Base-by-base conservation (phyloP, 2,888 invertebrate species). In the Rhodophaea formosa region DNA sequence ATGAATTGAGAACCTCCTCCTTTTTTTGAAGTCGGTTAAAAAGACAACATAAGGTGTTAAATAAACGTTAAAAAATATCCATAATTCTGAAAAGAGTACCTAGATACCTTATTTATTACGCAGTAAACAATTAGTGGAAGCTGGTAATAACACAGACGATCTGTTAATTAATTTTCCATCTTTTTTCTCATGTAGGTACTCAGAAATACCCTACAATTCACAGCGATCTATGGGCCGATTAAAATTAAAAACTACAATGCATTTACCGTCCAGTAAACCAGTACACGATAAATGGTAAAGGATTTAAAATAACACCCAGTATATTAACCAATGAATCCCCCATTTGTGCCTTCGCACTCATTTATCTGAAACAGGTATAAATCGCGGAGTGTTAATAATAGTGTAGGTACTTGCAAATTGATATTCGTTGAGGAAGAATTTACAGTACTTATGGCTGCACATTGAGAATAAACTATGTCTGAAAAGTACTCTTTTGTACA, bases 161-260 rank as follows among this genome's bases (percentile, higher is more conserved):
- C n/a, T n/a, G n/a, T n/a, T n/a, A n/a, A n/a, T n/a, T n/a, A n/a
- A 23, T 23, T 2, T 23, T 23, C 5, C 23, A 23, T 5, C 2
- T 5, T 23, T 23, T 23, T 23, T 23, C 23, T 23, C 5, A 3
- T 39, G n/a, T n/a, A n/a, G n/a, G n/a, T 10, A 3, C 39, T 39
- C 39, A 39, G 12, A 51, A 17, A 51, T 7, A 30, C 32, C 47
- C 49, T 51, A 8, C 35, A 51, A 51, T 51, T 51, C 39, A 2
- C 39, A 51, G 16, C 2, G 51, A 51, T 51, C 35, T 16, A 51
- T 51, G 51, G 6, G 1, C 17, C 39, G 51, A 51, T 51, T 51
- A 51, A 51, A 51, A 51, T 51, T 51, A 32, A 51, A 51, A 51
- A 51, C 51, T 51, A 35, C 51, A 51, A 51, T 51, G 14, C 17